phyloP scores from a whole-genome alignment of 2,888 invertebrate species.

The Ophioninae sp. region DNA sequence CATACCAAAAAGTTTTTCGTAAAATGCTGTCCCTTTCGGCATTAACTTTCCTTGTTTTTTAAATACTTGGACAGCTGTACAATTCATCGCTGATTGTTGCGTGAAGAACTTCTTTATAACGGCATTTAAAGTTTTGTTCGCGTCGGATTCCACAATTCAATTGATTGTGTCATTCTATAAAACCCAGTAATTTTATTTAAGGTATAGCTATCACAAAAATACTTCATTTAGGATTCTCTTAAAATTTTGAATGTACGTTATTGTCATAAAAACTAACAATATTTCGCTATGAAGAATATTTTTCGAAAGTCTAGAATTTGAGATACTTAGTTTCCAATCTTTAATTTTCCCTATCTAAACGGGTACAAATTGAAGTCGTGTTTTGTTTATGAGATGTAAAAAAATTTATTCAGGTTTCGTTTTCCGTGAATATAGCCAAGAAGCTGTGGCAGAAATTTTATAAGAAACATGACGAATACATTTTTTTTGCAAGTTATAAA shows the following conservation, averaged over 20 bases:
- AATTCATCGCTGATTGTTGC: constrained; percentile 32
- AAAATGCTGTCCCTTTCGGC: constrained; percentile 33
- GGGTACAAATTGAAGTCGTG: constrained; percentile 28
- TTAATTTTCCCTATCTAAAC: constrained; percentile 23
- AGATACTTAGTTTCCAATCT: constrained; percentile 31
- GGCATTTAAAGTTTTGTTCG: constrained; percentile 29
- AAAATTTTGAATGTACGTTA: constrained; percentile 16
- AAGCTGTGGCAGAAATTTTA: neutral
- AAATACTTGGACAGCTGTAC: constrained; percentile 23
- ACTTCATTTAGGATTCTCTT: constrained; percentile 1
- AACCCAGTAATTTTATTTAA: constrained; percentile 4
- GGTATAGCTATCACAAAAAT: neutral
- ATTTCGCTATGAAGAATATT: constrained; percentile 9
- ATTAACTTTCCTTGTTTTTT: constrained; percentile 25
- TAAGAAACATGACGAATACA: neutral
- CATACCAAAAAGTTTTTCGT: constrained; percentile 31
- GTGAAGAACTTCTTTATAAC: constrained; percentile 31
- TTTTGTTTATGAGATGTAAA: constrained; percentile 19
- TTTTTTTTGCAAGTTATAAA: constrained; percentile 1
- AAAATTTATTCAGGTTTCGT: constrained; percentile 16
- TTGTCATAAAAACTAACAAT: constrained; percentile 17
- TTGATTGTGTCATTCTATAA: constrained; percentile 30
- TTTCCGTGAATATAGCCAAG: neutral
- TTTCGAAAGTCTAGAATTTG: constrained; percentile 34
- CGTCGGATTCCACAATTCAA: constrained; percentile 31